A percentile compares a stretch with the other conserved stretches of the same genome.
Conservation (phyloP, 2,797 vertebrate species). For the Octomys mimax region DNA sequence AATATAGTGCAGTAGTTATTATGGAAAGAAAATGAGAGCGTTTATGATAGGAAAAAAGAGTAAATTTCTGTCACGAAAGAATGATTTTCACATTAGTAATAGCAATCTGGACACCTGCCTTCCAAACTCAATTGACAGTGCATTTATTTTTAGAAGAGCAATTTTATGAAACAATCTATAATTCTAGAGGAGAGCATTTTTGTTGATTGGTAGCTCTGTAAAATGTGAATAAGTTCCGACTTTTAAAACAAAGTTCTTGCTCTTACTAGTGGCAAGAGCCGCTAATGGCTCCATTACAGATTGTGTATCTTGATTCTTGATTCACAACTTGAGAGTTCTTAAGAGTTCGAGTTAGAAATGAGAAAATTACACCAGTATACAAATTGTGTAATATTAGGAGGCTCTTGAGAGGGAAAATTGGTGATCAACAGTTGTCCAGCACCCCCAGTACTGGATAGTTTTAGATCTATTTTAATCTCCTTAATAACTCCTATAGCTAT, state of each 20-base stretch:
- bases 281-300: constrained; percentile 67
- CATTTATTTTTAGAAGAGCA: constrained; percentile 69
- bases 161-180: constrained; percentile 72
- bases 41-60: constrained; percentile 70
- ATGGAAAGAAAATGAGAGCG: constrained; percentile 75
- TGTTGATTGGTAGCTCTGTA: constrained; percentile 67
- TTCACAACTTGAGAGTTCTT: constrained; percentile 70
- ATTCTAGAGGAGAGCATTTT: constrained; percentile 68
- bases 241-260: constrained; percentile 79
- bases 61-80: constrained; percentile 72
- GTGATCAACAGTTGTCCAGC: constrained; percentile 91
- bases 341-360: constrained; percentile 78
- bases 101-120: constrained; percentile 6
- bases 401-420: constrained; percentile 69
- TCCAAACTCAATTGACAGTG: constrained; percentile 8
- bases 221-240: constrained; percentile 71
- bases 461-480: constrained; percentile 92
- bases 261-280: constrained; percentile 63
- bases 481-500: constrained; percentile 93
- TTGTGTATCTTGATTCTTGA: constrained; percentile 71
- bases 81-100: constrained; percentile 70
- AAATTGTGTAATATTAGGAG: constrained; percentile 64
- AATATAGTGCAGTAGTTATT: constrained; percentile 61
- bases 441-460: constrained; percentile 88
- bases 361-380: constrained; percentile 80